Evolutionary conservation across 1,140 invertebrate genomes (phyloP).

Genomic region (Cherax destructor): DNA sequence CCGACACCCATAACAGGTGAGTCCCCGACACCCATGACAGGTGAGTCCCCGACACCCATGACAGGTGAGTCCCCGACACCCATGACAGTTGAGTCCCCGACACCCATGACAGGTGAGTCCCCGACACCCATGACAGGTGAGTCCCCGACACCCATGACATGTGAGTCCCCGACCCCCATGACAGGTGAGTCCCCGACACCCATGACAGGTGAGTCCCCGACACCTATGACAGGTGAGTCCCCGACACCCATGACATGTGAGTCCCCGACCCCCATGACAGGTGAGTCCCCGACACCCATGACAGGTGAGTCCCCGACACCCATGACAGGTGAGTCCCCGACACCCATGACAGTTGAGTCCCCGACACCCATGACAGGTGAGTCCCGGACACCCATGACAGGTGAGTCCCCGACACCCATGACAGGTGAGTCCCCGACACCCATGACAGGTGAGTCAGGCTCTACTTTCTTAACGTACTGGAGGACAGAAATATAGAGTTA

Average conservation of each 20-base stretch:
- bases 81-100: no score
- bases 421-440: not conserved
- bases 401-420: no score
- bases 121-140: not conserved
- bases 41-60: not conserved
- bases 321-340: not conserved
- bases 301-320: not conserved
- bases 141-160: not conserved
- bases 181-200: no score
- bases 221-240: conserved; percentile 69
- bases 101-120: not conserved
- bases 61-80: no score
- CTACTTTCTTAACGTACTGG: no score
- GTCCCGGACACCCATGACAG: no score
- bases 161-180: not conserved
- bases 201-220: not conserved
- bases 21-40: conserved; percentile 77
- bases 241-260: conserved; percentile 76
- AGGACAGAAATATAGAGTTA: no score
- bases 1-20: no score
- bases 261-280: no score
- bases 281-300: no score
- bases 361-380: no score
- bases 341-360: not conserved
- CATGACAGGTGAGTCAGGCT: no score